Evolutionary conservation across 2,888 invertebrate species (phyloP), one percentile per base, ranked within the genome.

Genomic region (Standfussiana lucernea): DNA sequence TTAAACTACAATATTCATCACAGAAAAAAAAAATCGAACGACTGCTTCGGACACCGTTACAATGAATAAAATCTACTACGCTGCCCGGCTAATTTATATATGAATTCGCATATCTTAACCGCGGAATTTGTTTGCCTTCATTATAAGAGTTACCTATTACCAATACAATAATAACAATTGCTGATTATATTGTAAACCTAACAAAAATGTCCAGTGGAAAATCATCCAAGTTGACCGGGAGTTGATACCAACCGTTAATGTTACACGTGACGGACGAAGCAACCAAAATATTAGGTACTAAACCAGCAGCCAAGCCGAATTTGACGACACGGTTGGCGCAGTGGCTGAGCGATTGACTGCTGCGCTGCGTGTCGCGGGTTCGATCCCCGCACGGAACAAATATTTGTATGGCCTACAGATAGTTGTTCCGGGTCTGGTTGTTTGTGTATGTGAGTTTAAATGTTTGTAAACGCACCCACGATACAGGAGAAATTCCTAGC

Each of bases 131-230:
- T 4, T n/a, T 53, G 53, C 50, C 50, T 50, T 1, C 50, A 24
- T 11, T 50, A 11, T n/a, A n/a, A 24, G 21, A 21, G 47, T 21
- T 24, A 50, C 42, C 3, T 53, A 53, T 11, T n/a, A 4, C n/a
- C 53, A 11, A 53, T 11, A n/a, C 3, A n/a, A 53, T 24, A 24
- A 50, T 10, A 50, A 50, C 47, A 50, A 50, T 53, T 13, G 5
- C 53, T 53, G n/a, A 53, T 53, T 53, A 56, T 56, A 28, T 53
- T 53, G n/a, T 53, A n/a, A 53, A n/a, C 53, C 53, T 53, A 53
- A 13, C 11, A 53, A 53, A 53, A n/a, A 53, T 50, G 56, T 28
- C 13, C n/a, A n/a, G 53, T n/a, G n/a, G 56, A 28, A 56, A 53
- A 56, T 28, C 28, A 56, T 28, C 28, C 28, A 56, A 28, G 15